Conservation (phyloP, 2,113 vertebrate species). For the Alouatta palliata region DNA sequence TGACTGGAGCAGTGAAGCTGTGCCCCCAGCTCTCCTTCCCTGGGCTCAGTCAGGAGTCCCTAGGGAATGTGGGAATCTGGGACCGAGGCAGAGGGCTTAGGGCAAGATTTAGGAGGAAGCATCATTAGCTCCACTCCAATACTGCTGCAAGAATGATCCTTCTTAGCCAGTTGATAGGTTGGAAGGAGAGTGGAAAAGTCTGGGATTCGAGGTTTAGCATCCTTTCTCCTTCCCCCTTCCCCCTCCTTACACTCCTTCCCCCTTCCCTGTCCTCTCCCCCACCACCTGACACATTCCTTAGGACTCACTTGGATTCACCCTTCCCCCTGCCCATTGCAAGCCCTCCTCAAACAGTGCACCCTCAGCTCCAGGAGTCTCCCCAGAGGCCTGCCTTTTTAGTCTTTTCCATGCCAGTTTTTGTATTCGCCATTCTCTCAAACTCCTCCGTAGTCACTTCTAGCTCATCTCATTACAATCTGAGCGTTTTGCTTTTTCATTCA, state of each 20-base stretch:
- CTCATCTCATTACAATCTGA: background rate
- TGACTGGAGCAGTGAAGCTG: background rate
- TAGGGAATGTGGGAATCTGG: background rate
- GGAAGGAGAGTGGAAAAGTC: background rate
- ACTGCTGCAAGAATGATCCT: too few species aligned
- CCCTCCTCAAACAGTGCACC: background rate
- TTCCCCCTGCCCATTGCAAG: too few species aligned
- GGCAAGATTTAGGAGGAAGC: background rate
- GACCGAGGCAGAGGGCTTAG: background rate
- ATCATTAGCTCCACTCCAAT: too few species aligned
- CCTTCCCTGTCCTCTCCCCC: rapidly evolving
- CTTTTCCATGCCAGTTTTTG: background rate
- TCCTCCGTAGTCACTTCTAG: background rate
- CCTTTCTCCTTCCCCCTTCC: rapidly evolving
- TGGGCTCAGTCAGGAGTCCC: background rate
- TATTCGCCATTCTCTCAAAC: background rate
- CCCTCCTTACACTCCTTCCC: rapidly evolving
- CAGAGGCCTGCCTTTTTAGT: background rate
- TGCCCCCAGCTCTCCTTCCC: background rate
- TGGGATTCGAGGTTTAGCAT: background rate
- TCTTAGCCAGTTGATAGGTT: background rate
- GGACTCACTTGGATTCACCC: background rate
- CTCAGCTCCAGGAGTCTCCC: background rate
- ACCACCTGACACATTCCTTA: background rate
- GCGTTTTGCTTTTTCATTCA: background rate